Evolutionary conservation across 2,888 invertebrate species (phyloP), one percentile per base, ranked within the genome.

Genomic region (Meganola albula): DNA sequence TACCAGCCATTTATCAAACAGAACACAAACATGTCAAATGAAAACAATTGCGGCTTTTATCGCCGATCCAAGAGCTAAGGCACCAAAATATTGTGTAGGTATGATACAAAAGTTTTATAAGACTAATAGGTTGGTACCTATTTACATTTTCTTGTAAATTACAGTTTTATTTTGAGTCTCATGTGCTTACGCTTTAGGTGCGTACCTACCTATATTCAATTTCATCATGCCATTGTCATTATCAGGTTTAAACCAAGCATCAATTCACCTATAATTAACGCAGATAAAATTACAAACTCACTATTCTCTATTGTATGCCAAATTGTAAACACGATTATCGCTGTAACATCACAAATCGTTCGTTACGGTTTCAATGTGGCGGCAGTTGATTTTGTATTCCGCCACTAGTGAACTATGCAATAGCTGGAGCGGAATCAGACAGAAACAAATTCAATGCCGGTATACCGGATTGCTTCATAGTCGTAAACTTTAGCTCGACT

Each of bases 391-490:
- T 66, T 60, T 49, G 56, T 68, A 70, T 69, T 71, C 71, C 45
- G 49, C 53, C 58, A 47, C 63, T 68, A 59, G 58, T 69, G 64
- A 68, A 72, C 68, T 74, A 69, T 73, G 67, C 73, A 74, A 64
- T 63, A 63, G 64, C 54, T 48, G 50, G 54, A 39, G 43, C 56
- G 49, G 66, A 67, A 69, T 70, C 69, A 64, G 63, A 62, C 60
- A 62, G 60, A 63, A 74, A 74, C 74, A 75, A 74, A 74, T 71
- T 60, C 67, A 66, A 66, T 66, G 63, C 61, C 55, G 52, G 53
- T 54, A 53, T 45, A 32, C 50, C 44, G 60, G 57, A 67, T 74
- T 58, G 64, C 59, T 70, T 57, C 61, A 63, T 61, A 67, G 64
- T 67, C 66, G 64, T 72, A 74, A 77, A 76, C 60, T 76, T 75